These are phyloP conservation scores for Morinoia aosen DNA, from an alignment of 2,888 invertebrate genomes.

Conservation along the genomic window DNA sequence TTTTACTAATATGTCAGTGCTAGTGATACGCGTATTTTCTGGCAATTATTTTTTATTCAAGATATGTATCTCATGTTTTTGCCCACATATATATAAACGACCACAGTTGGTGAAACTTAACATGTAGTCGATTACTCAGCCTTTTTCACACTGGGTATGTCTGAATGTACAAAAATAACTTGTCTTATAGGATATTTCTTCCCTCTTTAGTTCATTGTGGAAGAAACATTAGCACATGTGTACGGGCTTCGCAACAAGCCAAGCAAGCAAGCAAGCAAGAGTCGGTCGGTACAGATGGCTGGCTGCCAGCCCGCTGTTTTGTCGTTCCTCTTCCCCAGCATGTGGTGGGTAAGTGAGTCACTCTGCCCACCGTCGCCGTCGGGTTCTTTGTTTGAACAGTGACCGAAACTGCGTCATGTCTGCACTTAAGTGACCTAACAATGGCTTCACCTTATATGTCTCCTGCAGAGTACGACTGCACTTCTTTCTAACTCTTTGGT, in stretches of 20 bases:
- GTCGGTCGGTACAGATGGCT: not conserved
- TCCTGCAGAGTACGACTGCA: not conserved
- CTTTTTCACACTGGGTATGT: no score
- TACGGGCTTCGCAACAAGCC: not conserved
- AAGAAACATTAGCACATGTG: not conserved
- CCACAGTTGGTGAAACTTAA: no score
- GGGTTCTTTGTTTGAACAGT: slow-evolving; percentile 3
- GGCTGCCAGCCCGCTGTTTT: not conserved
- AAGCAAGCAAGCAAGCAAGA: not conserved
- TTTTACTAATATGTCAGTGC: no score
- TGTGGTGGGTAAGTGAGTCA: not conserved
- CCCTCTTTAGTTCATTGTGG: no score
- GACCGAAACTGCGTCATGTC: not conserved
- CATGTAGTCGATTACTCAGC: no score
- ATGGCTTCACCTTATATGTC: not conserved
- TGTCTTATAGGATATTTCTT: no score
- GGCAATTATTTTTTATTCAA: no score
- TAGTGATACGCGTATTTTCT: no score
- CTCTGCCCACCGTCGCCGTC: not conserved
- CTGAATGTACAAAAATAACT: no score
- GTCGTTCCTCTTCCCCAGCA: not conserved
- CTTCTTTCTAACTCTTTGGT: not conserved
- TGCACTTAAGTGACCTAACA: not conserved
- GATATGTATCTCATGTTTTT: no score
- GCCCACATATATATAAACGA: no score